phyloP scores from a whole-genome alignment of 2,113 vertebrate species.

The Otocyon megalotis region DNA sequence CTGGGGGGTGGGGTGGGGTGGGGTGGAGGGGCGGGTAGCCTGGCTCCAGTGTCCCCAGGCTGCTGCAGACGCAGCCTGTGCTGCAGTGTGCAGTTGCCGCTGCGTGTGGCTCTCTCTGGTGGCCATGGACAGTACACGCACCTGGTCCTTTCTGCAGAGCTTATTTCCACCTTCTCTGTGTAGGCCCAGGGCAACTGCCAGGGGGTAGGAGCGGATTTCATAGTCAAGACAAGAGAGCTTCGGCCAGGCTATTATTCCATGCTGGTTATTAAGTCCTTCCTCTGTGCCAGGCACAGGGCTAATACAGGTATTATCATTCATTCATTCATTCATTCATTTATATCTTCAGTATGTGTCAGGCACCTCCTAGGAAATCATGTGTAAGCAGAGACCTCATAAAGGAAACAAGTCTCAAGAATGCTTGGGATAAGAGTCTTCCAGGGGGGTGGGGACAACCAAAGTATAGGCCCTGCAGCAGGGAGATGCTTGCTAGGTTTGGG shows the following conservation, averaged over 20 bases:
- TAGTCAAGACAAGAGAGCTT: background rate
- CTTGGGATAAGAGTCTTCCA: background rate
- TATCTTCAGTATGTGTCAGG: background rate
- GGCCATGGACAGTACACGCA: background rate
- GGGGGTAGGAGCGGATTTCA: background rate
- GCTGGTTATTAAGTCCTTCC: background rate
- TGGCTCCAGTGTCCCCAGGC: background rate
- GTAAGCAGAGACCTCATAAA: background rate
- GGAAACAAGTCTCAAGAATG: background rate
- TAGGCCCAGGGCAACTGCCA: background rate
- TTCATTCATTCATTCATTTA: background rate
- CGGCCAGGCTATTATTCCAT: background rate
- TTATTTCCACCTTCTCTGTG: background rate
- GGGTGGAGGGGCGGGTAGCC: rapidly evolving
- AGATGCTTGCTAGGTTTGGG: background rate
- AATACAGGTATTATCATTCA: background rate
- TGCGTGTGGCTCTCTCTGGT: conserved; percentile 35
- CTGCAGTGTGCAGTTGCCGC: background rate
- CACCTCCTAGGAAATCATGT: background rate
- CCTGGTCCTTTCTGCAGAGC: background rate
- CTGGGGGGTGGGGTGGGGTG: background rate
- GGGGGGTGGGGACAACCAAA: background rate
- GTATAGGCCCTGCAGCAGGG: no score
- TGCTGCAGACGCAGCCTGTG: background rate
- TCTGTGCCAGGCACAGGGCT: background rate